Percentiles rank a stretch among this genome's conserved stretches.
Evolutionary conservation across 2,888 invertebrate species (phyloP).

Genomic region (Anorthoa munda): DNA sequence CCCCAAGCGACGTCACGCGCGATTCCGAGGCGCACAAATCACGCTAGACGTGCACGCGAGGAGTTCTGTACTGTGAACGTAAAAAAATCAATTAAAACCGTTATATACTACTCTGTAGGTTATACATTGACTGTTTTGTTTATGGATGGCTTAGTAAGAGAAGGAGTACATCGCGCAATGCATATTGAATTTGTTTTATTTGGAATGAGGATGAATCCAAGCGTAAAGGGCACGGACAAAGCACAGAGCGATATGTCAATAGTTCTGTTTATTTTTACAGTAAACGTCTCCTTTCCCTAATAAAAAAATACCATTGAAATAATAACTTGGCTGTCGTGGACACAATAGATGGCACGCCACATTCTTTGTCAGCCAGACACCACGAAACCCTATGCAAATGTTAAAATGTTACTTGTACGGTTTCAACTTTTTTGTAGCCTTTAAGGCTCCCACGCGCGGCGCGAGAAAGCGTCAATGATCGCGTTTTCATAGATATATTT

Average conservation of each 20-base stretch:
- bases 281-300: constrained; percentile 83
- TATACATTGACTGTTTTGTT: constrained; percentile 61
- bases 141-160: accelerated
- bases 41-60: constrained; percentile 87
- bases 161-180: constrained; percentile 62
- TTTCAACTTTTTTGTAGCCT: constrained; percentile 68
- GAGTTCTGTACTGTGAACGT: constrained; percentile 70
- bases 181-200: constrained; percentile 25
- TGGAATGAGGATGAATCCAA: constrained; percentile 3
- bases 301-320: constrained; percentile 85
- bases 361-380: constrained; percentile 76
- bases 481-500: too few relatives aligned
- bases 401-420: constrained; percentile 75
- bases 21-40: constrained; percentile 87
- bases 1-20: constrained; percentile 87
- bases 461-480: not conserved
- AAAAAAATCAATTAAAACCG: constrained; percentile 69
- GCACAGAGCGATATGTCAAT: constrained; percentile 84
- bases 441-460: not conserved
- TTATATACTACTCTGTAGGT: constrained; percentile 28
- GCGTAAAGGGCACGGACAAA: constrained; percentile 64
- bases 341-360: constrained; percentile 84
- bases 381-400: constrained; percentile 83
- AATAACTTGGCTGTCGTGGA: constrained; percentile 82
- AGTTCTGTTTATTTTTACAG: constrained; percentile 86